Conservation (phyloP, 1,140 invertebrate genomes). For the Antheraea mylitta region DNA sequence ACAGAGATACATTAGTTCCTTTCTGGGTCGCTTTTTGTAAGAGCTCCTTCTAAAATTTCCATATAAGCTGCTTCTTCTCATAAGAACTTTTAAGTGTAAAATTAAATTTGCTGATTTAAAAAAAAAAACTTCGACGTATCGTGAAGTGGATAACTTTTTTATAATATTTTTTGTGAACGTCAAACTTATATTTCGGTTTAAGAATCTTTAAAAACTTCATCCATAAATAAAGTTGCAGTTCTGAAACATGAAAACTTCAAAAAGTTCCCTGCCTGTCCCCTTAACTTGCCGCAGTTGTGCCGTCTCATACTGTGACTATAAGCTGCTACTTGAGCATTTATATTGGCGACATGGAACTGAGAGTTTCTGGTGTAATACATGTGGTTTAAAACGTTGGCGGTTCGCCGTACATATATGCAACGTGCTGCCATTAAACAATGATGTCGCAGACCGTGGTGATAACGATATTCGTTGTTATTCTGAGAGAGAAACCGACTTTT, state of each 20-base stretch:
- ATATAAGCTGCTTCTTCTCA: no score
- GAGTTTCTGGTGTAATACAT: constrained; percentile 42
- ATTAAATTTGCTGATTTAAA: background rate
- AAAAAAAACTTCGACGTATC: background rate
- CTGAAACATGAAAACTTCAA: constrained; percentile 21
- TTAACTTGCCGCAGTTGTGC: constrained; percentile 42
- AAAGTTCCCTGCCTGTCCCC: constrained; percentile 9
- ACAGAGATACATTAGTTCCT: background rate
- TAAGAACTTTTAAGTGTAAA: background rate
- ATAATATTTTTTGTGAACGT: background rate
- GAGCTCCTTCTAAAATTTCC: background rate
- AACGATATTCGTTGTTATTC: constrained; percentile 9
- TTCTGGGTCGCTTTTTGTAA: background rate
- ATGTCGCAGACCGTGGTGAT: constrained; percentile 25
- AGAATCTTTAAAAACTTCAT: constrained; percentile 15
- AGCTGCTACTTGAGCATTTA: constrained; percentile 44
- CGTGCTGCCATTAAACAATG: constrained; percentile 38
- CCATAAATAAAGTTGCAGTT: constrained; percentile 23
- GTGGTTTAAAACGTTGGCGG: constrained; percentile 38
- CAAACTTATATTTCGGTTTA: constrained; percentile 10
- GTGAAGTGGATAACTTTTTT: constrained; percentile 4
- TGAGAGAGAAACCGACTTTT: constrained; percentile 28
- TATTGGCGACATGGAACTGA: constrained; percentile 57
- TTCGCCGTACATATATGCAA: constrained; percentile 45
- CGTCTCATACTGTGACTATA: constrained; percentile 43